phyloP scores from a whole-genome alignment of 30 jellyfish, hydroid and myxozoan species.

The Mastigias papua region DNA sequence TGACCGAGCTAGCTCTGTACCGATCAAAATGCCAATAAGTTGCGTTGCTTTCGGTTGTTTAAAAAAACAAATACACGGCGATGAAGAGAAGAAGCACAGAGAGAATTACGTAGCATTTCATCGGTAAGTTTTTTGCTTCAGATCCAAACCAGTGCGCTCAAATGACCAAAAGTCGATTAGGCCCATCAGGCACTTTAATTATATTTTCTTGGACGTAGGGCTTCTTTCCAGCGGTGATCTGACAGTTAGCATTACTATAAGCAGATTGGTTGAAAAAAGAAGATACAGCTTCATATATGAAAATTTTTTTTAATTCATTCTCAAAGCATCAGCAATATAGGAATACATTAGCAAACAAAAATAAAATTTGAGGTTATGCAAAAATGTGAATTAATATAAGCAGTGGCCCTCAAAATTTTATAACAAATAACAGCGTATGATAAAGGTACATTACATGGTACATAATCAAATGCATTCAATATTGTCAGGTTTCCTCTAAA shows the following conservation, averaged over 20 bases:
- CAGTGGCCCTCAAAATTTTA: no score
- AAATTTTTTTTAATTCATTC: not conserved
- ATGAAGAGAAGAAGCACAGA: not conserved
- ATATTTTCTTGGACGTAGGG: not conserved
- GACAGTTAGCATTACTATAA: not conserved
- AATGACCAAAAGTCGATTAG: not conserved
- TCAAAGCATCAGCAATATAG: not conserved
- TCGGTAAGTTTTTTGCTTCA: conserved; percentile 15
- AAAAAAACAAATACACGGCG: not conserved
- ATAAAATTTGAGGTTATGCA: not conserved
- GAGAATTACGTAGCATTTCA: conserved; percentile 2
- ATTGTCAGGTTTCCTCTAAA: not conserved
- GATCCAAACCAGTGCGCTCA: not conserved
- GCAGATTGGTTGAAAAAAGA: not conserved
- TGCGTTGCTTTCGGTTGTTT: not conserved
- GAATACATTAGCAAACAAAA: not conserved
- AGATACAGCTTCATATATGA: not conserved
- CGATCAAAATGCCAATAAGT: not conserved
- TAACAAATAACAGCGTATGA: not conserved
- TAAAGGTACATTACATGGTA: not conserved
- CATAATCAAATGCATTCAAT: not conserved
- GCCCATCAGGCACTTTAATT: not conserved
- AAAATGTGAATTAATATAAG: not conserved
- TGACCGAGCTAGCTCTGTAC: not conserved
- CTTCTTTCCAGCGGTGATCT: not conserved